Conservation (phyloP, 2,888 invertebrate genomes). For the Drosophila percnosoma region DNA sequence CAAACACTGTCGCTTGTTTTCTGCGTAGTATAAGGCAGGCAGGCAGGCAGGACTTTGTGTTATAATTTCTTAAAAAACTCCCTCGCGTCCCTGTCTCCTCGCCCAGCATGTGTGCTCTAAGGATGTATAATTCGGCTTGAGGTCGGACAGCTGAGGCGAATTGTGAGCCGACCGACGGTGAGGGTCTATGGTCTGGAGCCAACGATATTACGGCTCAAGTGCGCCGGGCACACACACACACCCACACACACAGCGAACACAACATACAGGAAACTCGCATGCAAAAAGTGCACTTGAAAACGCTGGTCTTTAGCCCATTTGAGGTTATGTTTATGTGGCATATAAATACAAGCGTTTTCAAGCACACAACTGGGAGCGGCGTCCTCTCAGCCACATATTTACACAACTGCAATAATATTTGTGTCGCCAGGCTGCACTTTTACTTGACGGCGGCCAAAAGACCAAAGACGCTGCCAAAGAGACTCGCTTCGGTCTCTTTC, state of each 20-base stretch:
- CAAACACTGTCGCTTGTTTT: slow-evolving; percentile 41
- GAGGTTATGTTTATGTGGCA: slow-evolving; percentile 69
- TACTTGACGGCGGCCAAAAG: slow-evolving; percentile 42
- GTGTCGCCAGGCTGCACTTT: slow-evolving; percentile 55
- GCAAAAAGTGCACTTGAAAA: slow-evolving; percentile 76
- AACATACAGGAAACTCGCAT: slow-evolving; percentile 53
- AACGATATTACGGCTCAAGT: slow-evolving; percentile 52
- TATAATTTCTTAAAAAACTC: slow-evolving; percentile 41
- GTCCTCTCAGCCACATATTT: slow-evolving; percentile 61
- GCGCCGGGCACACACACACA: slow-evolving; percentile 32
- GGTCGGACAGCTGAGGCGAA: slow-evolving; percentile 12
- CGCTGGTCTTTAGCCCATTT: slow-evolving; percentile 38
- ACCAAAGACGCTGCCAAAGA: slow-evolving; percentile 32
- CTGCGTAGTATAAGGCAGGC: slow-evolving; percentile 38
- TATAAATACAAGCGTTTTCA: slow-evolving; percentile 53
- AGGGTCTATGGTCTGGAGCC: slow-evolving; percentile 5
- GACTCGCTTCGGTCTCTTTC: slow-evolving; percentile 27
- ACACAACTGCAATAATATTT: slow-evolving; percentile 77
- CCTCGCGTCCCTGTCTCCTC: slow-evolving; percentile 8
- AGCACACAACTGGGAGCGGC: slow-evolving; percentile 59
- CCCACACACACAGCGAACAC: not conserved
- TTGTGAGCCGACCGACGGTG: slow-evolving; percentile 6
- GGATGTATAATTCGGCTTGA: slow-evolving; percentile 18
- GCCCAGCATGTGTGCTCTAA: slow-evolving; percentile 45
- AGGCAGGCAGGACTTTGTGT: slow-evolving; percentile 36